Evolutionary conservation across 1,140 invertebrate genomes (phyloP).

Genomic region (Drosophila guanche): DNA sequence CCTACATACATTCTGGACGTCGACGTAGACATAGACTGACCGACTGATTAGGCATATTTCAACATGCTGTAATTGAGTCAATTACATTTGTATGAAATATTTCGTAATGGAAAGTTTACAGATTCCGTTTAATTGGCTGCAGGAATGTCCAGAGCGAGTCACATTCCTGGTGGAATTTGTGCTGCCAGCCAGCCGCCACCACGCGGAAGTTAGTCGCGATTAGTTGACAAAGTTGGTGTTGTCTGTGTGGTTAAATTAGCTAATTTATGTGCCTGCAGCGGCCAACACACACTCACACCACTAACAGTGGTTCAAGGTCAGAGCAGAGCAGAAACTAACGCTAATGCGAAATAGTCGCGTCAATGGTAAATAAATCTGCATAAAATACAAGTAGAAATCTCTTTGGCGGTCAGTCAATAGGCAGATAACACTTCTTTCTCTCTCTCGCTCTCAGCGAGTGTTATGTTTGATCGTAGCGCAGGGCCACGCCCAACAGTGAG

Average conservation of each 20-base stretch:
- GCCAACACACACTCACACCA: constrained; percentile 12
- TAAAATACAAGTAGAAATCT: constrained; percentile 27
- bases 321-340: constrained; percentile 24
- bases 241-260: constrained; percentile 23
- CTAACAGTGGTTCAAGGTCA: constrained; percentile 68
- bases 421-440: constrained; percentile 30
- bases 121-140: constrained; percentile 29
- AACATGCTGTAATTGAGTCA: constrained; percentile 15
- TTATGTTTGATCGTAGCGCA: constrained; percentile 21
- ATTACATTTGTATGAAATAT: constrained; percentile 30
- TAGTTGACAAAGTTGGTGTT: constrained; percentile 3
- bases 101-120: constrained; percentile 27
- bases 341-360: constrained; percentile 51
- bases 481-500: constrained; percentile 31
- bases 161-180: constrained; percentile 35
- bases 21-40: constrained; percentile 2
- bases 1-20: background rate
- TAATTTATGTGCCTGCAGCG: constrained; percentile 43
- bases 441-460: constrained; percentile 18
- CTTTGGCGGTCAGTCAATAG: constrained; percentile 29
- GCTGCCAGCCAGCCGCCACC: background rate
- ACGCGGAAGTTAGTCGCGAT: constrained; percentile 31
- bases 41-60: constrained; percentile 8
- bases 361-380: constrained; percentile 45
- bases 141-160: constrained; percentile 32